Base-by-base conservation (phyloP, 1,140 invertebrate species). In the Eriocheir sinensis region DNA sequence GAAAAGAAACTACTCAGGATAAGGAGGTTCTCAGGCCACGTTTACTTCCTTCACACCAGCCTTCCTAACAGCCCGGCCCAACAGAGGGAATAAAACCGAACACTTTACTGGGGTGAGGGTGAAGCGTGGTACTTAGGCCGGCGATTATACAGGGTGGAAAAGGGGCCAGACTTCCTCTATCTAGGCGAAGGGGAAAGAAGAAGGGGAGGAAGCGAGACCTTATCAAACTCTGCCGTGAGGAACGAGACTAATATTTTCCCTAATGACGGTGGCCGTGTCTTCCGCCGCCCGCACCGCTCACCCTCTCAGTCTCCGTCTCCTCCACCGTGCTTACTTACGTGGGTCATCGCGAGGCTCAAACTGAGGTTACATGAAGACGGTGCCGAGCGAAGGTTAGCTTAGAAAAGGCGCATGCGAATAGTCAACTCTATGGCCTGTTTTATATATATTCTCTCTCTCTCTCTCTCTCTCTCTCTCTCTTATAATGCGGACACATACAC, bases 401-500 rank as follows among this genome's bases (percentile, higher is more conserved):
- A 21, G n/a, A n/a, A n/a, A n/a, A n/a, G n/a, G n/a, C n/a, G n/a
- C n/a, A n/a, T n/a, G n/a, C n/a, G n/a, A n/a, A n/a, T n/a, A n/a
- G n/a, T n/a, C n/a, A n/a, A n/a, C n/a, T n/a, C n/a, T n/a, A n/a
- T n/a, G n/a, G n/a, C n/a, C n/a, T n/a, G n/a, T n/a, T n/a, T n/a
- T n/a, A n/a, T n/a, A n/a, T n/a, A n/a, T n/a, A n/a, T n/a, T n/a
- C n/a, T n/a, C n/a, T n/a, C n/a, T n/a, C n/a, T n/a, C n/a, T n/a
- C n/a, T n/a, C n/a, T n/a, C n/a, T n/a, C n/a, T n/a, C n/a, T n/a
- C 27, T 44, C 53, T 2, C 21, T n/a, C 9, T 44, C n/a, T 9
- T 27, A 83, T 9, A 30, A 83, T 12, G 81, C 48, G 60, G n/a
- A 53, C 40, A 90, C 89, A 89, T 38, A 89, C 40, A 89, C 32